These are phyloP conservation scores for Colinus virginianus DNA, from an alignment of 2,113 vertebrate species.

Conservation along the genomic window DNA sequence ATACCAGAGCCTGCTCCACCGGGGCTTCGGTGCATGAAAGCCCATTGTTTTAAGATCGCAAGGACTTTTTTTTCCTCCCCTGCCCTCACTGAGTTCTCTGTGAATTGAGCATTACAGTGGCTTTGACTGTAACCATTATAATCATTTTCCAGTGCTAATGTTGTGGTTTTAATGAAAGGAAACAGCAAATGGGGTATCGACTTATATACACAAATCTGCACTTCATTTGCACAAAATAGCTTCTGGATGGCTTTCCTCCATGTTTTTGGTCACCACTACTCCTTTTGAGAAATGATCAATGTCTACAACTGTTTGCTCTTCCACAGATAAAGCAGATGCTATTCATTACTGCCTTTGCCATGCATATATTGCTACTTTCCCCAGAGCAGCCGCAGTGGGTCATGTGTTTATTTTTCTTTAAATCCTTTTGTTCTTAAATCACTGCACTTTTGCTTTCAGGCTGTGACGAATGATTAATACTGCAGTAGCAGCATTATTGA, in stretches of 20 bases:
- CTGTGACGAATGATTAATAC: constrained; percentile 67
- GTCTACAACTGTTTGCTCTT: constrained; percentile 78
- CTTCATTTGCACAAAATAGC: constrained; percentile 87
- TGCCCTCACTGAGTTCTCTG: constrained; percentile 22
- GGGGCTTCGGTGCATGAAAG: not conserved
- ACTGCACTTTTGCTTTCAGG: constrained; percentile 61
- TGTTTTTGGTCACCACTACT: constrained; percentile 76
- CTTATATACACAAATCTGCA: constrained; percentile 82
- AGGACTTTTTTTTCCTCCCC: not conserved
- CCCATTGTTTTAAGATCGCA: not conserved
- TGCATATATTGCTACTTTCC: constrained; percentile 71
- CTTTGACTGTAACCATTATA: constrained; percentile 88
- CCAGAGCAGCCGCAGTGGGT: constrained; percentile 64
- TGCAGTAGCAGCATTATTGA: constrained; percentile 42
- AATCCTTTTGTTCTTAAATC: constrained; percentile 70
- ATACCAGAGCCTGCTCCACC: not conserved
- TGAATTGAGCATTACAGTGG: constrained; percentile 81
- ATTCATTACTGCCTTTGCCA: constrained; percentile 83
- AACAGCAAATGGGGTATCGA: constrained; percentile 80
- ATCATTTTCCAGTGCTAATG: constrained; percentile 81
- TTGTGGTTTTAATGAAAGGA: constrained; percentile 86
- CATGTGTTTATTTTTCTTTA: constrained; percentile 70
- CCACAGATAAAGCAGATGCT: constrained; percentile 86
- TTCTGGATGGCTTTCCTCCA: constrained; percentile 78
- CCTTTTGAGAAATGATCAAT: constrained; percentile 85